Evolutionary conservation across 30 jellyfish, hydroid and myxozoan species (phyloP), one percentile per base, ranked within the genome.

Genomic region (Hydractinia echinata): DNA sequence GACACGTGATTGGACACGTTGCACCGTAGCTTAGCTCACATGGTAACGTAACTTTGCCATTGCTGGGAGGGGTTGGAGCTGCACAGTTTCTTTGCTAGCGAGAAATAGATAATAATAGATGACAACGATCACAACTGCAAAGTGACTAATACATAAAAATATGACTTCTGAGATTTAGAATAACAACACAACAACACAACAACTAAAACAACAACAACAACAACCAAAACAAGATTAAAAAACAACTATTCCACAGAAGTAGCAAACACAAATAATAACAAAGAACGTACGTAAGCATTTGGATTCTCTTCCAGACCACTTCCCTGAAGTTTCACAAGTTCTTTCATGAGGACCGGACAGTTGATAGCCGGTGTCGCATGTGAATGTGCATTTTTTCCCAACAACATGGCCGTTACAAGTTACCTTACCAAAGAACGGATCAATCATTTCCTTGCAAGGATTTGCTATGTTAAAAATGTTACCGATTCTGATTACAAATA

Each of bases 1-100:
- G 14, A 51, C 96, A 89, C 44, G 86, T 61, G 15, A 89, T 92
- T 16, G 96, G 96, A 55, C 96, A 89, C 7, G 96, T 89, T 30
- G 95, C 73, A 8, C 89, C 88, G 76, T 51, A 80, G 48, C 95
- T 74, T n/a, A 84, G 76, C 73, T 89, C 96, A 73, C 96, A 89
- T 14, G 96, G 96, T 73, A 89, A 77, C 44, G 84, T 18, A n/a
- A 89, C 81, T 62, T 84, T 89, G 10, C 96, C 95, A 76, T 84
- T 81, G 4, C 76, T 54, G 10, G 96, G 96, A 19, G 96, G 95
- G 51, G 79, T 76, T 67, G 96, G 96, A 7, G 48, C 77, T 20
- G 61, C 84, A 68, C 96, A 89, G 67, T 81, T n/a, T 69, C 54
- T 89, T 89, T 10, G 96, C 96, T 89, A 67, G 8, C 66, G 66